Evolutionary conservation across 2,113 vertebrate species (phyloP).

Genomic region (Chaenogobius annularis): DNA sequence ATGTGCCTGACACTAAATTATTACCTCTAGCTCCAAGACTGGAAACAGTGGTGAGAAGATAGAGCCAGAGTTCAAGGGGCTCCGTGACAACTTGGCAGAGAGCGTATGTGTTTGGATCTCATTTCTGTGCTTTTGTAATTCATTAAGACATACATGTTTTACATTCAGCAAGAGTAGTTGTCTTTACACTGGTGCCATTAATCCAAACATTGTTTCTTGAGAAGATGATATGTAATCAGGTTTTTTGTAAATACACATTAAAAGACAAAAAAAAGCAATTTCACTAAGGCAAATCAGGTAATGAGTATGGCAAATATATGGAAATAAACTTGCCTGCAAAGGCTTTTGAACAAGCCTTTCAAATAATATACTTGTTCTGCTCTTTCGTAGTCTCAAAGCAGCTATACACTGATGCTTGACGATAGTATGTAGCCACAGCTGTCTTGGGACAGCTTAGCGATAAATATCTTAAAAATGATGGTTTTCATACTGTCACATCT

Average conservation of each 20-base stretch:
- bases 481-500: no score
- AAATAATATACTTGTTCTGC: not conserved
- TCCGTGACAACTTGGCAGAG: constrained; percentile 20
- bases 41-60: constrained; percentile 18
- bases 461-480: not conserved
- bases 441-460: not conserved
- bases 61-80: constrained; percentile 7
- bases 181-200: not conserved
- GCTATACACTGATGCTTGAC: no score
- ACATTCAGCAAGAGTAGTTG: not conserved
- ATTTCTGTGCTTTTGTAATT: not conserved
- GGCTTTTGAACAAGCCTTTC: not conserved
- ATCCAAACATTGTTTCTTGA: not conserved
- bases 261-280: not conserved
- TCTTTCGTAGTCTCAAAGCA: not conserved
- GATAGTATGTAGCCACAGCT: no score
- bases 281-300: not conserved
- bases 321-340: not conserved
- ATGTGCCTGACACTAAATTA: constrained; percentile 51
- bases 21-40: constrained; percentile 28
- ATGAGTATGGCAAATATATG: not conserved
- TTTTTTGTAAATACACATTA: constrained; percentile 5
- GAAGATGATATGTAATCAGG: not conserved
- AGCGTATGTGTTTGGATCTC: constrained; percentile 8
- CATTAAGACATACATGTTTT: not conserved